A percentile compares a stretch with the other conserved stretches of the same genome.
Conservation (phyloP, 2,113 vertebrate species). For the cattle (Bos taurus) region DNA sequence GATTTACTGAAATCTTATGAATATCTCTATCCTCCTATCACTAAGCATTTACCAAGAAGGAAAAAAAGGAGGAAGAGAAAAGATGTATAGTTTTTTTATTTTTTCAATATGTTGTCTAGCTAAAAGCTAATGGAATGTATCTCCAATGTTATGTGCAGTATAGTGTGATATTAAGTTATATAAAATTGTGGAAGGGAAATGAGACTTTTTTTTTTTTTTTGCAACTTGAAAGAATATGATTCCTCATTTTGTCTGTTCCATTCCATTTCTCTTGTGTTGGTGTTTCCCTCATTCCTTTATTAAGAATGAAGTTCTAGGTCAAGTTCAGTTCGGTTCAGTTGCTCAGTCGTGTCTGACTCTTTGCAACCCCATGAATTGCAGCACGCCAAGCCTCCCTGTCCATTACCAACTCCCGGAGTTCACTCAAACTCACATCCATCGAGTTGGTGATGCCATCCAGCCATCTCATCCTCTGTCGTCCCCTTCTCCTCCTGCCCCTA, state of each 20-base stretch:
- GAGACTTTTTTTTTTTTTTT: background rate
- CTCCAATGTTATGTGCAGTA: background rate
- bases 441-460: no score
- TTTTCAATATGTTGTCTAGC: background rate
- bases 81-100: background rate
- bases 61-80: background rate
- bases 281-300: background rate
- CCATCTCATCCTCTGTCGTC: no score
- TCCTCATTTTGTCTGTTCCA: background rate
- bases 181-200: background rate
- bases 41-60: background rate
- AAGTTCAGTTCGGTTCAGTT: background rate
- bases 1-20: background rate
- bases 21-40: background rate
- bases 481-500: no score
- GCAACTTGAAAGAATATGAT: background rate
- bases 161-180: background rate
- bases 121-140: background rate
- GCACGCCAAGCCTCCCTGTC: no score
- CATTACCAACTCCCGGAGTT: no score
- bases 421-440: no score
- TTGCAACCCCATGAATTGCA: no score
- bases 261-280: background rate
- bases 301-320: background rate
- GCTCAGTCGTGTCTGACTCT: no score